Conservation (phyloP, 2,888 invertebrate species). For the Ormyrus thymus region DNA sequence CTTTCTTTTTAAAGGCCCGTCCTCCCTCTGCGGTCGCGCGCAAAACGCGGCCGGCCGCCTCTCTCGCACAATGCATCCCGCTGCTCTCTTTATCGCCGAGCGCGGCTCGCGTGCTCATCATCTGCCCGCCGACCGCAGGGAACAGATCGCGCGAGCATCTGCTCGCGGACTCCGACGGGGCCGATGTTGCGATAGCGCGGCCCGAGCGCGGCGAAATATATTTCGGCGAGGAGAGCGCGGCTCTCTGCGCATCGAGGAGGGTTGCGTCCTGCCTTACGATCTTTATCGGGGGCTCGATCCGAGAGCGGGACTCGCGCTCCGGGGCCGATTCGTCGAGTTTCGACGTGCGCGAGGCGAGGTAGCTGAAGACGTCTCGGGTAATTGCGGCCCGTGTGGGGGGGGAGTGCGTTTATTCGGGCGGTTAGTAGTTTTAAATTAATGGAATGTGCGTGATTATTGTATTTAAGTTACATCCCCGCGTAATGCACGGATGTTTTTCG, state of each 20-base stretch:
- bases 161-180: neutral
- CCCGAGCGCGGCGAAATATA: no score
- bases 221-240: neutral
- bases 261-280: neutral
- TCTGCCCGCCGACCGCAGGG: slow-evolving; percentile 52
- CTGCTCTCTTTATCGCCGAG: neutral
- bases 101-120: slow-evolving; percentile 34
- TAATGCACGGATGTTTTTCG: neutral
- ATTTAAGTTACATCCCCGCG: no score
- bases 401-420: neutral
- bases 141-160: slow-evolving; percentile 53
- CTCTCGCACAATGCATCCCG: neutral
- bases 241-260: no score
- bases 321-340: neutral
- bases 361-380: no score
- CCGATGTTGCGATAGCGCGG: no score
- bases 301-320: neutral
- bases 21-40: neutral
- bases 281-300: neutral
- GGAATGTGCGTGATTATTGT: no score
- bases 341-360: no score
- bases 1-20: slow-evolving; percentile 6
- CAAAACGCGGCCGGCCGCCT: slow-evolving; percentile 15
- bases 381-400: neutral
- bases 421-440: neutral